Conservation (phyloP, 1,140 invertebrate genomes). For the Steinernema khuongi region DNA sequence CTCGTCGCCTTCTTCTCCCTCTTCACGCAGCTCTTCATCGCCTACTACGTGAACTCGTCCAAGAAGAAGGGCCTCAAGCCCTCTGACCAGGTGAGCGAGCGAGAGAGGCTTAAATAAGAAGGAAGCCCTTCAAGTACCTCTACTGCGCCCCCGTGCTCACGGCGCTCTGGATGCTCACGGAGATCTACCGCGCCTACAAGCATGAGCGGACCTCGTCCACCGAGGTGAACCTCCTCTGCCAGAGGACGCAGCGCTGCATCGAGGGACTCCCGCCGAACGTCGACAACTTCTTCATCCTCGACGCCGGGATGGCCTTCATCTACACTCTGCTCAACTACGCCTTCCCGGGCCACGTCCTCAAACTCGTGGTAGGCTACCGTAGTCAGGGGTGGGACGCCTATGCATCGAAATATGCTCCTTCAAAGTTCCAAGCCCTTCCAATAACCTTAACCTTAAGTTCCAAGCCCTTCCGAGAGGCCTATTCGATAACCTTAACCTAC, state of each 20-base stretch:
- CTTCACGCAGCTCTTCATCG: slow-evolving; percentile 35
- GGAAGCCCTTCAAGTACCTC: slow-evolving; percentile 21
- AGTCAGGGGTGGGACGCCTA: no score
- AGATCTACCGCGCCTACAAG: slow-evolving; percentile 23
- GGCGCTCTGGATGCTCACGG: slow-evolving; percentile 23
- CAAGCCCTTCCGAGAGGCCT: no score
- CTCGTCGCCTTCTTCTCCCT: slow-evolving; percentile 30
- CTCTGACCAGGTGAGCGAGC: slow-evolving; percentile 22
- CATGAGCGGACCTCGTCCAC: slow-evolving; percentile 18
- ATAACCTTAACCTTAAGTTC: no score
- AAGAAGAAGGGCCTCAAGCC: slow-evolving; percentile 30
- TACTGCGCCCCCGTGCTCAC: slow-evolving; percentile 26
- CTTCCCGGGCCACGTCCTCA: slow-evolving; percentile 38
- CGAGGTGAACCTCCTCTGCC: slow-evolving; percentile 29
- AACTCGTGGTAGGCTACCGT: slow-evolving; percentile 34
- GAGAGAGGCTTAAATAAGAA: neutral
- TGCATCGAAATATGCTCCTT: no score
- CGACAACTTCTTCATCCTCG: slow-evolving; percentile 31
- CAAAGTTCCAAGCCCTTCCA: no score
- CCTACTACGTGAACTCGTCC: slow-evolving; percentile 24
- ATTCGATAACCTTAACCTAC: no score
- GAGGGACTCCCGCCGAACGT: slow-evolving; percentile 31
- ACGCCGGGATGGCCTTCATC: slow-evolving; percentile 26
- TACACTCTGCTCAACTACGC: slow-evolving; percentile 36
- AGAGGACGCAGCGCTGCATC: slow-evolving; percentile 31